Percentiles rank a stretch among this genome's conserved stretches.
Conservation (phyloP, 1,140 invertebrate species). For the Lordiphosa clarofinis region DNA sequence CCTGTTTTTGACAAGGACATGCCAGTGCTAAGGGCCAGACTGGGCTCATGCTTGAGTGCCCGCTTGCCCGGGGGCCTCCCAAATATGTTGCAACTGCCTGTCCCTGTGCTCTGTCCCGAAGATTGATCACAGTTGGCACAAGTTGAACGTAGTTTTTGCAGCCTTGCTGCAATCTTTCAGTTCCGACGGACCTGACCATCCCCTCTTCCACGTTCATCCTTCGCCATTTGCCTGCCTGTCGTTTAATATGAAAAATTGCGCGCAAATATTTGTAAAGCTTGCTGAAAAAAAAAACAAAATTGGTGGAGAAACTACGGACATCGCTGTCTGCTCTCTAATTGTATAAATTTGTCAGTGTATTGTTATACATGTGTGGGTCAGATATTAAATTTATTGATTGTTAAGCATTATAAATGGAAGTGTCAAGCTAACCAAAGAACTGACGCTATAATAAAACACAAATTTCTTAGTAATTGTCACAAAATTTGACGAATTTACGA, state of each 20-base stretch:
- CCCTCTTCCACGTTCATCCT: background rate
- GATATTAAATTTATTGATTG: constrained; percentile 29
- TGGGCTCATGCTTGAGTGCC: constrained; percentile 17
- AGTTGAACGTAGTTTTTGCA: constrained; percentile 56
- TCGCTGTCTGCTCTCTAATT: constrained; percentile 47
- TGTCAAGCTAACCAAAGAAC: too few species aligned
- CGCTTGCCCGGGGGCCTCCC: constrained; percentile 35
- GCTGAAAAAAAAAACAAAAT: constrained; percentile 13
- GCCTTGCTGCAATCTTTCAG: constrained; percentile 61
- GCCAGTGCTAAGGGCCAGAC: too few species aligned
- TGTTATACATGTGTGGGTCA: constrained; percentile 37
- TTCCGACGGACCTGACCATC: constrained; percentile 36
- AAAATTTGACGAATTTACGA: too few species aligned
- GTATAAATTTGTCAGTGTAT: constrained; percentile 62
- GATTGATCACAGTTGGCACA: constrained; percentile 69
- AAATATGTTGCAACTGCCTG: constrained; percentile 59
- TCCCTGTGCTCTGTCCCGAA: constrained; percentile 31
- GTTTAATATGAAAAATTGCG: constrained; percentile 73
- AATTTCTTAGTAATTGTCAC: too few species aligned
- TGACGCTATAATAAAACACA: too few species aligned
- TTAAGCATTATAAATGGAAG: too few species aligned
- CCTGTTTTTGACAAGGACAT: constrained; percentile 33
- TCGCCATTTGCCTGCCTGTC: constrained; percentile 33
- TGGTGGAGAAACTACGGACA: constrained; percentile 5
- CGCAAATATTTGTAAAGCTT: constrained; percentile 66